Percentiles rank a stretch among this genome's conserved stretches.
Evolutionary conservation across 1,140 invertebrate genomes (phyloP).

Genomic region (Drosophila ohnishii): DNA sequence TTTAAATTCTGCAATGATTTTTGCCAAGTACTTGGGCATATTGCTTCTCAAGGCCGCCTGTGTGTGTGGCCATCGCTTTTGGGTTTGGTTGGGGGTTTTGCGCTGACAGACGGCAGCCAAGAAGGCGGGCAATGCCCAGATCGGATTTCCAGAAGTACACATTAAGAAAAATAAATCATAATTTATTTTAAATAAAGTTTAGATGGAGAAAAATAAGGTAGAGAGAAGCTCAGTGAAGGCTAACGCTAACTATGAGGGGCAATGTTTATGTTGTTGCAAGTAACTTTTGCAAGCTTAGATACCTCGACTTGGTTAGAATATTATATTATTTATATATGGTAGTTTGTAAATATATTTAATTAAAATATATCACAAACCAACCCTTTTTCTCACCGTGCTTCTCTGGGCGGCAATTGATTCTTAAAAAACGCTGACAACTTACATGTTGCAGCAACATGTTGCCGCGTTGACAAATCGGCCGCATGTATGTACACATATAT

Average conservation of each 20-base stretch:
- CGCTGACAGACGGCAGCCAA: constrained; percentile 74
- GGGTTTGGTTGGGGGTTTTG: constrained; percentile 22
- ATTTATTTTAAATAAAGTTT: not conserved
- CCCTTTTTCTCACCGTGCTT: not conserved
- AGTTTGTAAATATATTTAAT: not conserved
- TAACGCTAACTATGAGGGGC: no score
- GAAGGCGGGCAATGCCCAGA: constrained; percentile 62
- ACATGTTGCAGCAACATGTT: constrained; percentile 75
- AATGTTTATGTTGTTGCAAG: not conserved
- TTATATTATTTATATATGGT: not conserved
- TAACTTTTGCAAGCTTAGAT: not conserved
- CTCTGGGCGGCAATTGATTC: constrained; percentile 74
- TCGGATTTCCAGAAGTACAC: constrained; percentile 59
- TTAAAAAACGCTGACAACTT: constrained; percentile 76
- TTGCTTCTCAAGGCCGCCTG: constrained; percentile 67
- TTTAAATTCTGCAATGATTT: constrained; percentile 79
- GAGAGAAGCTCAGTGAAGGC: not conserved
- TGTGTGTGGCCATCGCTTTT: constrained; percentile 62
- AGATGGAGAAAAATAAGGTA: not conserved
- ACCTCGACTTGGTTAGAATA: not conserved
- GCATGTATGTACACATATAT: constrained; percentile 7
- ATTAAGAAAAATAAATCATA: not conserved
- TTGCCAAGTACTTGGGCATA: constrained; percentile 60
- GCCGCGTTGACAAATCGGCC: constrained; percentile 75
- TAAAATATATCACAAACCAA: not conserved